phyloP scores from a whole-genome alignment of 2,113 vertebrate genomes.

The Barnardius zonarius region DNA sequence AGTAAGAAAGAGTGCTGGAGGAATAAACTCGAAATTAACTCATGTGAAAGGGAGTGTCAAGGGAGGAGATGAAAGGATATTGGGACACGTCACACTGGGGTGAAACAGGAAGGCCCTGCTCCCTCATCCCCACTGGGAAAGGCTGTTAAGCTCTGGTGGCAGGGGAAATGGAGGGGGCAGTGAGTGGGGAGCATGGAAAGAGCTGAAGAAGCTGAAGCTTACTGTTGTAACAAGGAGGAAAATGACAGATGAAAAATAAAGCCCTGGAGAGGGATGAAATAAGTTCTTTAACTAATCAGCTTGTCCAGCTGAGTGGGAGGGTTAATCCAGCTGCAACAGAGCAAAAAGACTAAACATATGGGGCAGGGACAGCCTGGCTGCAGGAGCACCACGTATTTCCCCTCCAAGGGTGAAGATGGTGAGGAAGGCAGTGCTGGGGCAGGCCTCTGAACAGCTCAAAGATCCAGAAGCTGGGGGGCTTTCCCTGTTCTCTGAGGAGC shows the following conservation, averaged over 20 bases:
- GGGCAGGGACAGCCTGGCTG: not conserved
- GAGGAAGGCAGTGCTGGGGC: not conserved
- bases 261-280: constrained; percentile 28
- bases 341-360: constrained; percentile 16
- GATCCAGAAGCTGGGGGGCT: not conserved
- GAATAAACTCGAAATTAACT: not conserved
- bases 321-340: constrained; percentile 36
- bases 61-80: not conserved
- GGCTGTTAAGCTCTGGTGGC: not conserved
- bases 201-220: not conserved
- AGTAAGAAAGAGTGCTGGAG: not conserved
- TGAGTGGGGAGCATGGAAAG: not conserved
- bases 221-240: not conserved
- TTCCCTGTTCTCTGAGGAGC: not conserved
- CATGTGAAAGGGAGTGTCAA: not conserved
- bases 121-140: not conserved
- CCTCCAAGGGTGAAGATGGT: rapidly evolving
- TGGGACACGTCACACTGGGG: not conserved
- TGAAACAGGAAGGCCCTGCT: not conserved
- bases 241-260: constrained; percentile 49
- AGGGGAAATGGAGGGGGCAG: not conserved
- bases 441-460: not conserved
- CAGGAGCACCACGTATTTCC: not conserved
- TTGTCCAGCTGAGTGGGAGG: constrained; percentile 18
- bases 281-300: constrained; percentile 59